Conservation (phyloP, 2,797 vertebrate species). For the Brachyalestes nurse region DNA sequence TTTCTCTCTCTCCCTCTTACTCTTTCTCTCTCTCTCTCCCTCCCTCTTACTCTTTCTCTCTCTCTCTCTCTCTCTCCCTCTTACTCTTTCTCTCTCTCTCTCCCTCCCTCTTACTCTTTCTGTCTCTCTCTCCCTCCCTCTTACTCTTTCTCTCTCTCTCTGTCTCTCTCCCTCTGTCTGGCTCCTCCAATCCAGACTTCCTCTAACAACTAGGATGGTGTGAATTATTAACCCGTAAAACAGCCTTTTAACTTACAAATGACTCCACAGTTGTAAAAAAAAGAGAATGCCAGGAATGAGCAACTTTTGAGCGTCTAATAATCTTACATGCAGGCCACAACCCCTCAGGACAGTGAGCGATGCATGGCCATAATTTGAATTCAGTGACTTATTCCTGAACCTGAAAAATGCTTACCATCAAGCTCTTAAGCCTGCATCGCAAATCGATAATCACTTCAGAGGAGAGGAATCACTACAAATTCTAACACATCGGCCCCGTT, state of each 20-base stretch:
- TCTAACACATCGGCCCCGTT: background rate
- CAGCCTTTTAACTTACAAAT: constrained; percentile 48
- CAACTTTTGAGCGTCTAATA: constrained; percentile 13
- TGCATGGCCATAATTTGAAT: constrained; percentile 3
- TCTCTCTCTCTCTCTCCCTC: constrained; percentile 8
- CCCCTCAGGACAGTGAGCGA: constrained; percentile 4
- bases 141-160: background rate
- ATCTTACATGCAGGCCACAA: constrained; percentile 9
- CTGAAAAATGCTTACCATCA: constrained; percentile 7
- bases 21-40: constrained; percentile 3
- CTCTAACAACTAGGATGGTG: constrained; percentile 12
- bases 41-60: constrained; percentile 6
- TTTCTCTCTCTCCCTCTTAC: constrained; percentile 4
- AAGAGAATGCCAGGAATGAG: constrained; percentile 7
- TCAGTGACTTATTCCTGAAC: constrained; percentile 8
- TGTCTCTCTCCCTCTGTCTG: constrained; percentile 13
- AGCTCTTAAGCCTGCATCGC: constrained; percentile 1
- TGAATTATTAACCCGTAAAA: constrained; percentile 51
- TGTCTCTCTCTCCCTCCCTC: constrained; percentile 7
- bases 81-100: constrained; percentile 5
- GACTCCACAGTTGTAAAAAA: constrained; percentile 3
- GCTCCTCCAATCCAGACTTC: constrained; percentile 2
- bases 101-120: constrained; percentile 3
- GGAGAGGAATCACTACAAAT: background rate
- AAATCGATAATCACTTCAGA: constrained; percentile 26